Conservation (phyloP, 1,140 invertebrate species). For the Sinella curviseta region DNA sequence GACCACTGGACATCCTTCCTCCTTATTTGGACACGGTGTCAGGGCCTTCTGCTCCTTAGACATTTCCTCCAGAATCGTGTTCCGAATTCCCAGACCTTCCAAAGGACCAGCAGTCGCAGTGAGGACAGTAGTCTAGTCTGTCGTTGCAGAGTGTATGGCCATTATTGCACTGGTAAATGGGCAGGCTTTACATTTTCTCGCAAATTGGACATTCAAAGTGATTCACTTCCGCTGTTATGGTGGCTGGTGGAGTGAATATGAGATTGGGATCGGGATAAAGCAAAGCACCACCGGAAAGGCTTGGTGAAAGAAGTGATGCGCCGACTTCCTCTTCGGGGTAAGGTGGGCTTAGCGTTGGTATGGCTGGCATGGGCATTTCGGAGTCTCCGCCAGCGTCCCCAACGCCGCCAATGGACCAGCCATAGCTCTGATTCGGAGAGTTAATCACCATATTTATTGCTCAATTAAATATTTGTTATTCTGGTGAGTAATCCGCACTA, state of each 20-base stretch:
- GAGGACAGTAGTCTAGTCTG: neutral
- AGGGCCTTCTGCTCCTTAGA: neutral
- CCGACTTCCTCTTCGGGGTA: no score
- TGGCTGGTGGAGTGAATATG: neutral
- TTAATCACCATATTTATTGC: no score
- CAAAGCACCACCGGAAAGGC: no score
- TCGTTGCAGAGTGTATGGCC: slow-evolving; percentile 30
- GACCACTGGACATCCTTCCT: neutral
- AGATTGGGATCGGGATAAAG: neutral
- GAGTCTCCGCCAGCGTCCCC: no score
- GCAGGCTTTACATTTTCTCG: neutral
- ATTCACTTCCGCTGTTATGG: neutral
- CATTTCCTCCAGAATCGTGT: neutral
- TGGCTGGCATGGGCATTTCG: no score
- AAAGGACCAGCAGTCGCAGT: neutral
- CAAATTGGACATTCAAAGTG: slow-evolving; percentile 28
- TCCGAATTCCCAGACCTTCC: neutral
- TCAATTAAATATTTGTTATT: no score
- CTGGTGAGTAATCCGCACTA: no score
- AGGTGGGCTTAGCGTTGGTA: no score
- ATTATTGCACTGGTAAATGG: slow-evolving; percentile 35
- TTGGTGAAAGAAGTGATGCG: no score
- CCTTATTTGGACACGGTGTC: neutral
- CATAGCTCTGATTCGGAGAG: no score
- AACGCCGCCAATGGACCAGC: no score